Base-by-base conservation (phyloP, 92 coral and sea anemone species). In the Paragorgia papillata region DNA sequence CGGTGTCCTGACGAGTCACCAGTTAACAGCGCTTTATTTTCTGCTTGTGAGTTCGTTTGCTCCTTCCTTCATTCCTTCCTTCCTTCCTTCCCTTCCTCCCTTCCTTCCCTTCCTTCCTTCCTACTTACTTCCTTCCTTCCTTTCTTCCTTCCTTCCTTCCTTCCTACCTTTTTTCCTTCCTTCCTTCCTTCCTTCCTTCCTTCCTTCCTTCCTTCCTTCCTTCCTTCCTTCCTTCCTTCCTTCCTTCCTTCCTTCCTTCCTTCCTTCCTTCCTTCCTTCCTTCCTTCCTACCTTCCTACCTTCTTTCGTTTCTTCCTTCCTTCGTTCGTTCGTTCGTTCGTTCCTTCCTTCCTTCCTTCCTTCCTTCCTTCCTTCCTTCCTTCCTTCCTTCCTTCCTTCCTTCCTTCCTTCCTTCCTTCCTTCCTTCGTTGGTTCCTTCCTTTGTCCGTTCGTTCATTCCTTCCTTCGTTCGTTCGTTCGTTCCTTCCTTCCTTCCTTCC, bases 201-300 rank as follows among this genome's bases (percentile, higher is more conserved):
- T 64, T 64, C 71, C 71, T 64, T 64, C 71, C 43, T 64, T 64
- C 71, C 43, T 64, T 64, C 71, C 71, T 64, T 64, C 71, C 51
- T 64, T 64, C 71, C 43, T 64, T 64, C 71, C 71, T 26, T 26
- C 71, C 46, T 64, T 64, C 46, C 71, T 64, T 46, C 53, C 53
- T 64, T 64, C 71, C 43, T 64, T 64, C 71, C 71, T 64, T 64
- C 71, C 43, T 64, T 64, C 71, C 43, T 64, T 64, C 71, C 71
- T 64, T 64, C 71, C 43, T 64, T 64, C 71, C 43, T 64, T 64
- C 71, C 71, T 64, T 64, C 71, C 71, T 64, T 64, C 71, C 43
- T 64, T 64, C 71, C 71, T 64, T 64, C 71, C 71, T 64, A 27
- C 71, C 43, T 64, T 64, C 71, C 71, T 64, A 27, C 71, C 71